Evolutionary conservation across 1,140 invertebrate species (phyloP).

Genomic region (Listronotus oregonensis): DNA sequence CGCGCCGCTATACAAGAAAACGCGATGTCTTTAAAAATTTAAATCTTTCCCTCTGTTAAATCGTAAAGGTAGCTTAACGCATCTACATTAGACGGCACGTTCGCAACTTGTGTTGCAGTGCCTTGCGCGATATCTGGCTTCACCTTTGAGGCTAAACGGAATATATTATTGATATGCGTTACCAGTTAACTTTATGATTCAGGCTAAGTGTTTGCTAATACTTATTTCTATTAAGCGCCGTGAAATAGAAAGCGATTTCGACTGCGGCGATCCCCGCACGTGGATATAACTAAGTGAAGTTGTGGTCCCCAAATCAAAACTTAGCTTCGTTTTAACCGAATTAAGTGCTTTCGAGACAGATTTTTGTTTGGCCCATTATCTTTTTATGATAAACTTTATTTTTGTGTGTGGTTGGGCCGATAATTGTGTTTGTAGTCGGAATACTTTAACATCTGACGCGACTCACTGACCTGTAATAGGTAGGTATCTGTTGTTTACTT

Average conservation of each 20-base stretch:
- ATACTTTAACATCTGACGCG: conserved; percentile 13
- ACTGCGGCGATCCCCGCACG: conserved; percentile 18
- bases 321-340: conserved; percentile 31
- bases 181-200: not conserved
- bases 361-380: conserved; percentile 33
- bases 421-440: conserved; percentile 19
- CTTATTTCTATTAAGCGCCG: conserved; percentile 22
- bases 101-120: conserved; percentile 28
- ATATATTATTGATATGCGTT: conserved; percentile 17
- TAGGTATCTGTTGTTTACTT: not conserved
- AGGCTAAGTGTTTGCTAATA: not conserved
- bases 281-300: conserved; percentile 1
- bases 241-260: conserved; percentile 30
- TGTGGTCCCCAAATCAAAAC: conserved; percentile 17
- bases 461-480: conserved; percentile 7
- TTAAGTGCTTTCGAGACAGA: conserved; percentile 33
- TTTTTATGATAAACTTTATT: conserved; percentile 32
- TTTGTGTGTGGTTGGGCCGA: conserved; percentile 25
- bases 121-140: conserved; percentile 31
- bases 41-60: conserved; percentile 20
- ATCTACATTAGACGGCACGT: conserved; percentile 16
- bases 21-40: conserved; percentile 19
- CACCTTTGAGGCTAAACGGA: conserved; percentile 22
- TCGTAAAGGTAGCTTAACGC: conserved; percentile 27
- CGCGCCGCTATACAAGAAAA: too few relatives aligned